Evolutionary conservation across 2,888 invertebrate species (phyloP), one percentile per base, ranked within the genome.

Genomic region (Lapara coniferarum): DNA sequence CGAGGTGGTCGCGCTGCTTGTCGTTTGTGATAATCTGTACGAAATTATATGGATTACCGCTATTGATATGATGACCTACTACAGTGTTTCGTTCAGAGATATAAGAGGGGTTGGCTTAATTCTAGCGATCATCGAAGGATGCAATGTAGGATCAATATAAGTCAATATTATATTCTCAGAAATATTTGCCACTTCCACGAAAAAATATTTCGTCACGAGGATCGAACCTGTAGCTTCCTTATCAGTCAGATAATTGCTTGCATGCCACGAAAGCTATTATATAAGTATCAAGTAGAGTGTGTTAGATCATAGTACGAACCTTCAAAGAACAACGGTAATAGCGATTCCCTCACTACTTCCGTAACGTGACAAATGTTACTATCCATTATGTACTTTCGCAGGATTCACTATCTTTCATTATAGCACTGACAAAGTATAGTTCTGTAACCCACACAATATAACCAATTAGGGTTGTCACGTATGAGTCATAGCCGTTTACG

Each of bases 1-100:
- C 87, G 96, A 93, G 85, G 95, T 85, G 85, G 95, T 88, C 85
- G 95, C 89, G 88, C 95, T 93, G 83, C 95, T 92, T 16, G 93
- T 93, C 12, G 93, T 93, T 84, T 91, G 91, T 66, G 93, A 93
- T 74, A 80, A 74, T 72, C 83, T 82, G 53, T 25, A 19, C 37
- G 16, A 7, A 68, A 53, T 44, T 37, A 37, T 37, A 37, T 6
- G 37, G 10, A 63, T 8, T 66, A 66, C 25, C 66, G 30, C 14
- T 30, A 14, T 66, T 25, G 0, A 25, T 25, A 10, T 56, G 14
- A 7, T 2, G 1, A 25, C 7, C 19, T 55, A 10, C 53, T 55
- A 16, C 16, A 55, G 0, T 37, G 5, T 0, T 37, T 37, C 7
- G 37, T 37, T 7, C 37, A 37, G 37, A 5, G 7, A 37, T 37